Evolutionary conservation across 2,113 vertebrate genomes (phyloP).

Genomic region (Tonatia bakeri): DNA sequence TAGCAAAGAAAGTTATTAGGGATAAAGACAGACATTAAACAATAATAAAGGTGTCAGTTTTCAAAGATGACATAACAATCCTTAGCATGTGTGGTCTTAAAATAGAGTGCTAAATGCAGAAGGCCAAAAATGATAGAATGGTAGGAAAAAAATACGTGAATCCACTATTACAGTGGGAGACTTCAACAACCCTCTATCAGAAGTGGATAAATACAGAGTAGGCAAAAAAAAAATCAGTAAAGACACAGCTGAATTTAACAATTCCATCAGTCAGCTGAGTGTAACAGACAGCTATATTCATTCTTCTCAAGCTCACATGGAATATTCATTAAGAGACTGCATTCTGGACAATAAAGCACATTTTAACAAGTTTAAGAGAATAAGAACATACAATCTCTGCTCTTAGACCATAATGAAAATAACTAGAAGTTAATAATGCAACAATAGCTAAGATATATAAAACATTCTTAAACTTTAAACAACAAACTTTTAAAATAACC

Average conservation of each 20-base stretch:
- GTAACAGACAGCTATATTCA: no score
- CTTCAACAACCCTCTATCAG: neutral
- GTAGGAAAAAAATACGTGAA: neutral
- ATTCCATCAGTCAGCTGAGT: neutral
- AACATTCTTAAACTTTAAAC: neutral
- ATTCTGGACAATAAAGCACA: neutral
- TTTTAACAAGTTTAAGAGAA: neutral
- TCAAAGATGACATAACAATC: neutral
- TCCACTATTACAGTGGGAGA: neutral
- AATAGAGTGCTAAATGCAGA: neutral
- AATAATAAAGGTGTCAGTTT: neutral
- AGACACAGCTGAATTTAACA: neutral
- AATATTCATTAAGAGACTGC: no score
- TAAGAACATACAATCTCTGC: neutral
- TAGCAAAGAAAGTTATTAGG: neutral
- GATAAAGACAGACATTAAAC: neutral
- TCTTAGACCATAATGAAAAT: neutral
- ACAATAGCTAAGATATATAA: neutral
- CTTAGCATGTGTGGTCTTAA: neutral
- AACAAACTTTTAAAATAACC: neutral
- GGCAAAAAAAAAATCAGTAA: neutral
- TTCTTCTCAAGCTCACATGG: no score
- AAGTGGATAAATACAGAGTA: neutral
- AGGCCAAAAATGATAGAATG: neutral
- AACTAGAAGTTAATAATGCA: neutral